phyloP scores from a whole-genome alignment of 2,797 vertebrate species.

The Lutjanus argentimaculatus region DNA sequence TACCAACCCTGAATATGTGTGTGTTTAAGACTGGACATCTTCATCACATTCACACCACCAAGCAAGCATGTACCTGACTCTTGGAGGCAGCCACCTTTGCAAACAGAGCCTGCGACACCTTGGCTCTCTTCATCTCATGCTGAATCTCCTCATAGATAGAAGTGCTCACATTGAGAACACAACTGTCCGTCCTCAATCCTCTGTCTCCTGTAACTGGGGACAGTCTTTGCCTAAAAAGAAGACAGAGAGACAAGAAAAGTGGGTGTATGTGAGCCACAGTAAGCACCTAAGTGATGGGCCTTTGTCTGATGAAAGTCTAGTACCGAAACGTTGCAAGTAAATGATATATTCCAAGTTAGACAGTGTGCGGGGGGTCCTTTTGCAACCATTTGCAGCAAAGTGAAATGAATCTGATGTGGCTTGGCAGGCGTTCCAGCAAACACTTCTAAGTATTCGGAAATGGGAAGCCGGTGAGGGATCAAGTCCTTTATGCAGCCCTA shows the following conservation, averaged over 20 bases:
- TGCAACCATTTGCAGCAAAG: neutral
- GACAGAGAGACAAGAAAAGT: neutral
- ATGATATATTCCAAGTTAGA: too few species aligned
- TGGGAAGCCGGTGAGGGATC: neutral
- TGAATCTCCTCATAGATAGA: conserved; percentile 97
- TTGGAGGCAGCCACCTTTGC: conserved; percentile 96
- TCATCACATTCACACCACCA: conserved; percentile 10
- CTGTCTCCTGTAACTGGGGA: conserved; percentile 91
- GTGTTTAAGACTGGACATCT: conserved; percentile 17
- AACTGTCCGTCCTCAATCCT: conserved; percentile 91
- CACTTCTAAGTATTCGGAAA: neutral
- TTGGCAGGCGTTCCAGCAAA: neutral
- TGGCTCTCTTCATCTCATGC: conserved; percentile 97
- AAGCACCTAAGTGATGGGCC: neutral
- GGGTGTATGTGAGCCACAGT: neutral
- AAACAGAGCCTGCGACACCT: conserved; percentile 96
- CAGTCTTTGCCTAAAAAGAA: conserved; percentile 89
- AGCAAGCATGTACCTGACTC: conserved; percentile 90
- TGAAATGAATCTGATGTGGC: neutral
- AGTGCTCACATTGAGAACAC: conserved; percentile 92
- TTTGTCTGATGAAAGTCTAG: neutral
- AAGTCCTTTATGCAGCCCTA: neutral
- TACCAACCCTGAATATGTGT: conserved; percentile 4
- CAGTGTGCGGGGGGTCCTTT: too few species aligned
- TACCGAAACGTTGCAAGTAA: too few species aligned